Base-by-base conservation (phyloP, 2,797 vertebrate species). In the Distichodus sexfasciatus region DNA sequence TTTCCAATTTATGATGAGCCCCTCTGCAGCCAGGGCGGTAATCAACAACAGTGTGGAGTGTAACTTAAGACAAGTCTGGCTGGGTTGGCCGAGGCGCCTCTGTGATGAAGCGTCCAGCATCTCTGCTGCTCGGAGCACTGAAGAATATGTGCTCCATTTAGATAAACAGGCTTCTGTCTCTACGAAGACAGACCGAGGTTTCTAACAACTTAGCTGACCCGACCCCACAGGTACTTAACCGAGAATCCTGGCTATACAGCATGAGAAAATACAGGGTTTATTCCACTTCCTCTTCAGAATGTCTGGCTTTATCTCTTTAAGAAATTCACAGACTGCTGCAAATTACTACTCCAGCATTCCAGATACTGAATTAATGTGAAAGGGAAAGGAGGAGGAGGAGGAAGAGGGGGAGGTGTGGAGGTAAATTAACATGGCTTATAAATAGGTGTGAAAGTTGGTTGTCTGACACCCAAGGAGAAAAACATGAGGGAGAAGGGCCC, bases 41-140 rank as follows among this genome's bases (percentile, higher is more conserved):
- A 93, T 92, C 89, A 93, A 90, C 91, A 92, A 90, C 89, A 91
- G 89, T 91, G 88, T 88, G 87, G 80, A 86, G 84, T 89, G 91
- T 89, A 93, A 93, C 86, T 82, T 78, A 85, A 92, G 76, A 76
- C n/a, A 76, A 71, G 87, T 80, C 83, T 85, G 83, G 78, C 65
- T 79, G 79, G 83, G 85, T 43, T 19, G 44, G 43, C 80, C 82
- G 65, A 60, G 87, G 86, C 79, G 84, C 86, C 82, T 82, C 74
- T 77, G 76, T 72, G 78, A 81, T 85, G 75, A 80, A 84, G 81
- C 62, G 80, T 84, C 85, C 86, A 84, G 82, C 74, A 64, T 63
- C 79, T 76, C 28, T 47, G 28, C 64, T 51, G 63, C 59, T 41
- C 21, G 28, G 58, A 50, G 48, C 66, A 29, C 53, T 33, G 26